Base-by-base conservation (phyloP, 1,140 invertebrate genomes). In the Hirudo medicinalis region DNA sequence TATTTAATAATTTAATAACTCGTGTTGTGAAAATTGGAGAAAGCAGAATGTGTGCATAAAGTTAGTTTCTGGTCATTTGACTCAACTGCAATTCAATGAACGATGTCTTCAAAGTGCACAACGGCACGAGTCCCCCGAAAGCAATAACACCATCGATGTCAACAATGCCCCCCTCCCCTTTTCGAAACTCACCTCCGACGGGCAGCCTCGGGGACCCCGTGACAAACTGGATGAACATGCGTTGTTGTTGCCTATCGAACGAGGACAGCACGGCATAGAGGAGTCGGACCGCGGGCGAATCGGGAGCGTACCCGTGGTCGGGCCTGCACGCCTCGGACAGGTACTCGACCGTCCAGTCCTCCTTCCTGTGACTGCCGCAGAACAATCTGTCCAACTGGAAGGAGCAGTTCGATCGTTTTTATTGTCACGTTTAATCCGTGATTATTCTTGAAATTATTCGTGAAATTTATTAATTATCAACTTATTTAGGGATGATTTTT, bases 181-280 rank as follows among this genome's bases (percentile, higher is more conserved):
- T 9, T 25, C 25, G 11, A 32, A 68, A 29, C 74, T 82, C 82
- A 92, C 92, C 96, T 86, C 96, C 96, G 77, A 97, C 94, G 75
- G 96, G 96, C 75, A 99, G 84, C 70, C 94, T 86, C 0, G 96
- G 96, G 76, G 93, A 97, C 72, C 96, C 96, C 67, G 96, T 99
- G 54, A 98, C 90, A 84, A 99, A 99, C 84, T 97, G 94, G 71
- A 99, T 83, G 84, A 99, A 99, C 73, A 90, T 87, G 72, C 96
- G 86, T 80, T 97, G 94, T 80, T 99, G 91, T 76, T 94, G 88
- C 72, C 87, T 85, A 78, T 86, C 88, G 79, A 95, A 99, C 2
- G 89, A 89, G 57, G 90, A 86, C 74, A 99, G 87, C 74, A 99
- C 90, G 82, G 97, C 90, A 80, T 96, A 92, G 55, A 99, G 86